Conservation (phyloP, 1,140 invertebrate genomes). For the Panagrolaimus sp. region DNA sequence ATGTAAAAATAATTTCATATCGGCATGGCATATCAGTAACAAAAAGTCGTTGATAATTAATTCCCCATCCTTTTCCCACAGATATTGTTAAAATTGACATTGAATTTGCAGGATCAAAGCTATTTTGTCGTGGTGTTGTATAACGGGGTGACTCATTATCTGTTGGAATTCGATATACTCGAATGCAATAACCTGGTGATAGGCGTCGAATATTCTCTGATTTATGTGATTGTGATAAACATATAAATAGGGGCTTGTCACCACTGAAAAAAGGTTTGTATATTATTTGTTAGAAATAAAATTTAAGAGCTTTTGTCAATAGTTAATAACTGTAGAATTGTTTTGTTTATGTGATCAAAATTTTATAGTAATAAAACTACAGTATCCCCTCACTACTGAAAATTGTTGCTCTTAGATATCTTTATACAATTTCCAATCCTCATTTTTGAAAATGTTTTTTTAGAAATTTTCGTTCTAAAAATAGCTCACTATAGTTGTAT, state of each 20-base stretch:
- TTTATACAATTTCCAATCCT: too few relatives aligned
- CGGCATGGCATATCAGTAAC: slow-evolving; percentile 54
- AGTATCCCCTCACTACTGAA: too few relatives aligned
- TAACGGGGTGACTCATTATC: slow-evolving; percentile 14
- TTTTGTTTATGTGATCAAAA: too few relatives aligned
- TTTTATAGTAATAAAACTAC: too few relatives aligned
- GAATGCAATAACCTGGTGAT: slow-evolving; percentile 56
- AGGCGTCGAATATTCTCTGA: slow-evolving; percentile 49
- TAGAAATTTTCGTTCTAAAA: too few relatives aligned
- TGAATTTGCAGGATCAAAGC: slow-evolving; percentile 2
- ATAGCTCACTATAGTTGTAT: too few relatives aligned
- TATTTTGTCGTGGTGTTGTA: slow-evolving; percentile 10
- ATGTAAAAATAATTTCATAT: slow-evolving; percentile 54
- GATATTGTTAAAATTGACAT: slow-evolving; percentile 52
- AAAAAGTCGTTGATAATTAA: slow-evolving; percentile 48
- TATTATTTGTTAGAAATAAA: too few relatives aligned
- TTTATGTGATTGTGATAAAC: slow-evolving; percentile 40
- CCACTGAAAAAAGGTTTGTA: slow-evolving; percentile 45
- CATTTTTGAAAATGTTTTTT: too few relatives aligned
- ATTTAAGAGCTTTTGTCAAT: too few relatives aligned
- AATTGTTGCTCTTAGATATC: too few relatives aligned
- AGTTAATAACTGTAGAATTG: too few relatives aligned
- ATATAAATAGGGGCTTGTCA: slow-evolving; percentile 51
- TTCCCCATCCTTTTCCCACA: slow-evolving; percentile 51
- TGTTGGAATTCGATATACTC: slow-evolving; percentile 46